Base-by-base conservation (phyloP, 2,113 vertebrate species). In the Fulmarus glacialis region DNA sequence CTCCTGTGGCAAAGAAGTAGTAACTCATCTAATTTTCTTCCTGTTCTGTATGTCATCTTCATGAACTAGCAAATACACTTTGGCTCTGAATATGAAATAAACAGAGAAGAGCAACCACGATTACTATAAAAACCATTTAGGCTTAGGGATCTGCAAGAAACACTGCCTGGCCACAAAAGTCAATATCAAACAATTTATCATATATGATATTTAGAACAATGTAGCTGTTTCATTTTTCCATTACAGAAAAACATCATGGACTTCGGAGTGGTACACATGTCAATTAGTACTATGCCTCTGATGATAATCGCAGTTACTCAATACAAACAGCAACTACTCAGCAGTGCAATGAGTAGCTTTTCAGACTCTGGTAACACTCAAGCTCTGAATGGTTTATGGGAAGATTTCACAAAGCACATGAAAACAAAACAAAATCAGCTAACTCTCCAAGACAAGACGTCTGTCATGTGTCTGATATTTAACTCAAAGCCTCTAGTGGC, bases 341-440 rank as follows among this genome's bases (percentile, higher is more conserved):
- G 53, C 36, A 86, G 40, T 60, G 40, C 23, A 82, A 42, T 38
- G 47, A 47, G 59, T 50, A 81, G 50, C 22, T 56, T 89, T 91
- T 75, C 43, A 84, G 78, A 75, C 34, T 87, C 45, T 64, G 82
- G 36, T 82, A 80, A 29, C 0, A 2, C 40, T 71, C 84, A 62
- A 52, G 53, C 21, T 87, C 74, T 88, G 82, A 79, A 90, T 82
- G 24, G 73, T 91, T 93, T 89, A 82, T 0, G 0, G 64, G 64
- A 95, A 85, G 43, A 82, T 85, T 93, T 95, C 73, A 72, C 78
- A 91, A 96, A 95, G 60, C 52, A 62, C 56, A n/a, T 47, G 81
- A 91, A 84, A 94, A 85, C 68, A 91, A 93, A 96, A 85, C 47
- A 91, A 88, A 89, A 82, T 82, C 74, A 91, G 26, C 47, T 68